A percentile compares a stretch with the other conserved stretches of the same genome.
These are phyloP conservation scores for Microtus montanus DNA, from an alignment of 2,113 vertebrate species.

Conservation along the genomic window DNA sequence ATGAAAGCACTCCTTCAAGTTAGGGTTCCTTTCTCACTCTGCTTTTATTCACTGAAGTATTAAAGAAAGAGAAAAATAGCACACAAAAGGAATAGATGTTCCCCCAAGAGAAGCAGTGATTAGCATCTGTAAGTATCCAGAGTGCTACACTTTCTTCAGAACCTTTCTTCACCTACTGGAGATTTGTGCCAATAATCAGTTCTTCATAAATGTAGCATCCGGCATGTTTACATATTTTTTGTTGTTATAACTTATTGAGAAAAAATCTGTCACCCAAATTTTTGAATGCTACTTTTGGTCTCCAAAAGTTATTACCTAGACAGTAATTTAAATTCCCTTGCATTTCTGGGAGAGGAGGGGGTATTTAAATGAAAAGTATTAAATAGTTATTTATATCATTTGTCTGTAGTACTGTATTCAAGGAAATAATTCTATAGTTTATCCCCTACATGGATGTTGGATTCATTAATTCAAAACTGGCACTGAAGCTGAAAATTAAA, in stretches of 20 bases:
- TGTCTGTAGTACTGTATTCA: neutral
- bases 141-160: neutral
- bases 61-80: neutral
- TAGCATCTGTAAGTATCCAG: neutral
- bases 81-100: neutral
- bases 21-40: neutral
- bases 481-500: slow-evolving; percentile 27
- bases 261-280: neutral
- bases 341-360: no score
- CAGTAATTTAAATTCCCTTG: neutral
- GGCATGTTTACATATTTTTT: neutral
- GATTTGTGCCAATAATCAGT: neutral
- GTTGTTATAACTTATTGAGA: neutral
- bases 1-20: neutral
- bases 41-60: neutral
- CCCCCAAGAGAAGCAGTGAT: neutral
- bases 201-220: neutral
- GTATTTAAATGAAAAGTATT: neutral
- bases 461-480: neutral
- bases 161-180: neutral
- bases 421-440: neutral
- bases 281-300: neutral
- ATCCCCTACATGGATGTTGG: neutral
- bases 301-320: neutral
- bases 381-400: neutral